A percentile compares a stretch with the other conserved stretches of the same genome.
Evolutionary conservation across 1,140 invertebrate genomes (phyloP).

Genomic region (Diploscapter pachys): DNA sequence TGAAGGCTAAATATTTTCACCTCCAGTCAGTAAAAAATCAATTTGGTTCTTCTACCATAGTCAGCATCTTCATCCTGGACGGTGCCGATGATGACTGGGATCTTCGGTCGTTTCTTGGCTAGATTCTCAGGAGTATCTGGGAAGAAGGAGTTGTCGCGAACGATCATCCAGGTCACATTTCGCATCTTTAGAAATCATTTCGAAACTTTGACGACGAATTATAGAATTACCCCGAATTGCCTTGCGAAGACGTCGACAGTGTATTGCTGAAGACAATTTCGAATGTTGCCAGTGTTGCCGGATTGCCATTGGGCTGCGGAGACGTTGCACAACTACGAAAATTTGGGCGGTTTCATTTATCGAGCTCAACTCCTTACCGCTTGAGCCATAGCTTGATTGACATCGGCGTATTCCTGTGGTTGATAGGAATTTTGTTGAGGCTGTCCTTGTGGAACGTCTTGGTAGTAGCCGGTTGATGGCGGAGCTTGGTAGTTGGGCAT

Average conservation of each 20-base stretch:
- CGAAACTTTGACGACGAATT: not conserved
- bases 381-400: conserved; percentile 16
- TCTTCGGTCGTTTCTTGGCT: conserved; percentile 12
- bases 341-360: not conserved
- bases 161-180: conserved; percentile 30
- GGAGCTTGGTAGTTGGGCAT: not conserved
- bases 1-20: conserved; percentile 16
- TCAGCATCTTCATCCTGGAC: conserved; percentile 36
- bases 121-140: conserved; percentile 22
- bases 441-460: not conserved
- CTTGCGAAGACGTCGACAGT: conserved; percentile 30
- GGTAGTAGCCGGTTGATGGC: not conserved
- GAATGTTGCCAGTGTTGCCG: conserved; percentile 22
- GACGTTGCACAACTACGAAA: conserved; percentile 20
- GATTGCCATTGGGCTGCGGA: conserved; percentile 20
- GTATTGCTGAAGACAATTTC: conserved; percentile 24
- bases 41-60: conserved; percentile 11
- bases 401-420: conserved; percentile 4
- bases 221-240: conserved; percentile 10
- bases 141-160: conserved; percentile 29
- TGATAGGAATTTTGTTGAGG: not conserved
- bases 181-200: not conserved
- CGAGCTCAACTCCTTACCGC: not conserved
- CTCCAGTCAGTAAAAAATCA: not conserved
- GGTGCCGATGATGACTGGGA: conserved; percentile 36